Evolutionary conservation across 2,797 vertebrate genomes (phyloP).

Genomic region (Pteronotus mesoamericanus): DNA sequence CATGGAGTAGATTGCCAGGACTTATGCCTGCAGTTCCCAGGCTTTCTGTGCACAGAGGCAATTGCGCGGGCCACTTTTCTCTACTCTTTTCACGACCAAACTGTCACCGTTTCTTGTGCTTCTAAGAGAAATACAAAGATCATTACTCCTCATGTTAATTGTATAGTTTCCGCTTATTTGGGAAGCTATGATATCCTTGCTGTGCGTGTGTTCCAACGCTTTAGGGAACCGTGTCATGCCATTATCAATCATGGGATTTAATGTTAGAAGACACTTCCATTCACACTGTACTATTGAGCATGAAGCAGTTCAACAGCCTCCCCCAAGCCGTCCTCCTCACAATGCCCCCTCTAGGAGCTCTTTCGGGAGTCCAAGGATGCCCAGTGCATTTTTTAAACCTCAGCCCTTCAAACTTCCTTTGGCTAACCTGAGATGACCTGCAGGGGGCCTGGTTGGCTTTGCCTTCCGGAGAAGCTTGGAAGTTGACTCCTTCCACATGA

Average conservation of each 20-base stretch:
- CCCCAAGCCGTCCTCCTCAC: background rate
- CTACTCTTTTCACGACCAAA: background rate
- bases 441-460: background rate
- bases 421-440: background rate
- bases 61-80: background rate
- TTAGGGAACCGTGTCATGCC: background rate
- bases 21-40: background rate
- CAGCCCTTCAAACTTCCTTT: background rate
- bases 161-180: background rate
- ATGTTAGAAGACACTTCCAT: conserved; percentile 3
- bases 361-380: background rate
- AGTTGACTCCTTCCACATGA: background rate
- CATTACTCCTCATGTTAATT: conserved; percentile 21
- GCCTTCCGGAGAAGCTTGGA: background rate
- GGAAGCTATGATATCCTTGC: background rate
- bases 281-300: too few species aligned
- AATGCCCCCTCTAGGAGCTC: background rate
- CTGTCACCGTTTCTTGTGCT: background rate
- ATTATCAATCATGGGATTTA: conserved; percentile 16
- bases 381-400: background rate
- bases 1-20: background rate
- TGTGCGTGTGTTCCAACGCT: background rate
- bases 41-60: background rate
- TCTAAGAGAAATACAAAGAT: background rate
- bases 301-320: background rate